Base-by-base conservation (phyloP, 2,888 invertebrate species). In the Cyclophora punctaria region DNA sequence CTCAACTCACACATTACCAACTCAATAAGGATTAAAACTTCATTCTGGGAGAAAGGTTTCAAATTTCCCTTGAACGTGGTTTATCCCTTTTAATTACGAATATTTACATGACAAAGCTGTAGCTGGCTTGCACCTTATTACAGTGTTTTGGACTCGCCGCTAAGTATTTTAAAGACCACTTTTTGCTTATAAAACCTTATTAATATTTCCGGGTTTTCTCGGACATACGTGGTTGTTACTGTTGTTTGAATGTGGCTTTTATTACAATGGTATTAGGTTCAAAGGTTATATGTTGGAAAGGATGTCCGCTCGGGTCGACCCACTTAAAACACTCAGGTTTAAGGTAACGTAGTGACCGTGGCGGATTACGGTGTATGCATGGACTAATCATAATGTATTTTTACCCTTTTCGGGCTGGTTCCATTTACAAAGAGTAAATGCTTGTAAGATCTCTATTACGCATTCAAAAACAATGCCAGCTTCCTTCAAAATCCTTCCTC, bases 21-120 rank as follows among this genome's bases (percentile, higher is more conserved):
- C 83, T 83, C 83, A 77, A 83, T 85, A 82, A 78, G 77, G 80
- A 83, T 85, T 83, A 80, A 79, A 82, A 82, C 79, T 83, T 80
- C 73, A 78, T 82, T 78, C 70, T 63, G 66, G 73, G 73, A 67
- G 68, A 71, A 75, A 73, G 75, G 73, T 75, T 78, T 71, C 68
- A 73, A 80, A 71, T 80, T 79, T 68, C 50, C 63, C 62, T 69
- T 76, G 72, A 78, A 79, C 69, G 75, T 63, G 73, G 77, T 72
- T 80, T 75, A 78, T 78, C 75, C 73, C 73, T 76, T 78, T 76
- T 78, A 77, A 79, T 79, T 80, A 73, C 68, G 66, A 63, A 71
- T 74, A 74, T 78, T 77, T 75, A 71, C 69, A 72, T 70, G 59
- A 68, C 65, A 68, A 70, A 69, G 71, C 20, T 20, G 20, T 58